Base-by-base conservation (phyloP, 2,888 invertebrate genomes). In the Sarcophaga subvicina region DNA sequence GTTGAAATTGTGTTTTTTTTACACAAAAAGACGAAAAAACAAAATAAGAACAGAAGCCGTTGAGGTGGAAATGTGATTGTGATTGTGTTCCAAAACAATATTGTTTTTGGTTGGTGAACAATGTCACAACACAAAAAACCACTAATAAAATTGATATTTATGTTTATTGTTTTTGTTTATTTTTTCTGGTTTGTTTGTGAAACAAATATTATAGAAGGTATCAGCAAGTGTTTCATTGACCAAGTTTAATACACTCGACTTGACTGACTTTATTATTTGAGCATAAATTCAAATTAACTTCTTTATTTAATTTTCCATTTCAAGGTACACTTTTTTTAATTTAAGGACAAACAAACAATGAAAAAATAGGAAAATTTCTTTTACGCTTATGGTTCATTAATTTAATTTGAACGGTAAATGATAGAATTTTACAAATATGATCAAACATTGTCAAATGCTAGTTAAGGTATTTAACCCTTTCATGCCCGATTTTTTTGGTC, bases 101-200 rank as follows among this genome's bases (percentile, higher is more conserved):
- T 71, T 82, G 66, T 71, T 71, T 37, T 67, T 79, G 70, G 66
- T 71, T 79, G 75, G 75, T 86, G 82, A 86, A 79, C 66, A 86
- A 82, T 86, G 75, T 86, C 27, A 82, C 79, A 75, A 67, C 25
- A 73, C 63, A 64, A 75, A 69, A 47, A 70, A 69, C 60, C 64
- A 54, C 72, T 78, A 80, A 81, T 81, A 85, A 85, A 85, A 85
- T 73, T 59, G 77, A 81, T 85, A 78, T 85, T 85, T 81, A 85
- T 85, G 63, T 81, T 72, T 59, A 69, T 73, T 85, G 67, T 81
- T 22, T 22, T 72, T 59, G 64, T 73, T 70, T 71, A 37, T 70
- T 37, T 59, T 54, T 49, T n/a, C n/a, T 22, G 14, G 14, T 10
- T 69, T 77, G 62, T n/a, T 70, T 47, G n/a, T 79, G 27, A 54